Conservation (phyloP, 1,140 invertebrate genomes). For the Tenebrio molitor region DNA sequence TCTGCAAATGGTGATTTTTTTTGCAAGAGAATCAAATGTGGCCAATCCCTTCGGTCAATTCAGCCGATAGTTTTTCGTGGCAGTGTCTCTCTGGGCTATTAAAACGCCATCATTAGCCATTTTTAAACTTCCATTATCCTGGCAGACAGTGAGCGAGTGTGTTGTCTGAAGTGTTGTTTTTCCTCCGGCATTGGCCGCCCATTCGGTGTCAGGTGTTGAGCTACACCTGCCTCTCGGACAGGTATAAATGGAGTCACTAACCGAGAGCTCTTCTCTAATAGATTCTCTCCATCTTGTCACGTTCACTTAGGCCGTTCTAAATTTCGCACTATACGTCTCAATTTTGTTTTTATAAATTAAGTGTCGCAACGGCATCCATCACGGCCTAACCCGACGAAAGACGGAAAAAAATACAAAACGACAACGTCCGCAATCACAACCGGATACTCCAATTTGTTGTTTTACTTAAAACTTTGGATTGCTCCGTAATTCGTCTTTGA, state of each 20-base stretch:
- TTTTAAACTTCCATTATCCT: background rate
- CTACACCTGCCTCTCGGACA: slow-evolving; percentile 20
- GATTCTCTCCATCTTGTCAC: slow-evolving; percentile 33
- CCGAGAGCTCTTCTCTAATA: background rate
- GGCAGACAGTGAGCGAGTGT: background rate
- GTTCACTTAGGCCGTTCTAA: background rate
- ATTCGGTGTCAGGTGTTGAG: slow-evolving; percentile 30
- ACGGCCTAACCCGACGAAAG: background rate
- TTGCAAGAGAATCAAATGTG: too few species aligned
- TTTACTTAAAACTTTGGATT: background rate
- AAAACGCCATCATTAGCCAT: background rate
- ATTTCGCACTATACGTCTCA: slow-evolving; percentile 5
- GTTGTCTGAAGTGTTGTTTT: background rate
- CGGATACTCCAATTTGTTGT: background rate
- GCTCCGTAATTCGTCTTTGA: background rate
- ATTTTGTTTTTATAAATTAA: slow-evolving; percentile 31
- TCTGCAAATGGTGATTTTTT: too few species aligned
- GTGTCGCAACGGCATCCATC: background rate
- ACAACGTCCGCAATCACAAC: too few species aligned
- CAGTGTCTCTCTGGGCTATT: too few species aligned
- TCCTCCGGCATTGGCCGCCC: background rate
- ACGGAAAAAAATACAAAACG: too few species aligned
- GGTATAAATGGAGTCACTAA: slow-evolving; percentile 37
- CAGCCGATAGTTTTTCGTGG: too few species aligned
- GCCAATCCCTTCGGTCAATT: too few species aligned